Percentiles rank a stretch among this genome's conserved stretches.
Conservation (phyloP, 2,888 invertebrate genomes). For the Petrolisthes manimaculis region DNA sequence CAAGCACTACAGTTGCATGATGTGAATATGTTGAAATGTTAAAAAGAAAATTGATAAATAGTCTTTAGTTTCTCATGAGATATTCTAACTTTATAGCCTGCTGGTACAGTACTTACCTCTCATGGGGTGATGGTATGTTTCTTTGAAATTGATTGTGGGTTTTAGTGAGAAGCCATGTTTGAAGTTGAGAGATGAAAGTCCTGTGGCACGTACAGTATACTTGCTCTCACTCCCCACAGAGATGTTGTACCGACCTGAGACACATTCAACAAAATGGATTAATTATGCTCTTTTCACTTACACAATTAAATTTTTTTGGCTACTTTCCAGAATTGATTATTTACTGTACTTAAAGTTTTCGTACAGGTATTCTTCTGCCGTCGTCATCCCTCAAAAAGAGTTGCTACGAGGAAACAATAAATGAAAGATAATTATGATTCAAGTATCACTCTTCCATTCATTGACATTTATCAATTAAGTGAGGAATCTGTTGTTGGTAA, state of each 20-base stretch:
- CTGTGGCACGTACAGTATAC: constrained; percentile 79
- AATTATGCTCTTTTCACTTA: too few species aligned
- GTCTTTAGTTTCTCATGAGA: not conserved
- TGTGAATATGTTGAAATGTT: not conserved
- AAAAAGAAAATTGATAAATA: not conserved
- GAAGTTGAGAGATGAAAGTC: constrained; percentile 78
- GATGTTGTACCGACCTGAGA: constrained; percentile 62
- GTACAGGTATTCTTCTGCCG: too few species aligned
- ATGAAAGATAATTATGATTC: too few species aligned
- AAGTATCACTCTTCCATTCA: too few species aligned
- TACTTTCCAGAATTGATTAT: too few species aligned
- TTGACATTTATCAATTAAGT: too few species aligned
- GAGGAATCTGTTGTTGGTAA: too few species aligned
- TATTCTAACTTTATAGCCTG: not conserved
- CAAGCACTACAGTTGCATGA: not conserved
- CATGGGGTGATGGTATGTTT: constrained; percentile 76
- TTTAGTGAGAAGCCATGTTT: constrained; percentile 78
- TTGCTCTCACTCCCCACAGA: constrained; percentile 75
- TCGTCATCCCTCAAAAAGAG: too few species aligned
- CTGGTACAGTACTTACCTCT: constrained; percentile 71
- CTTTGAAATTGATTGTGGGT: constrained; percentile 71
- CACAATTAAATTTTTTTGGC: too few species aligned
- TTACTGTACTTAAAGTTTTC: too few species aligned
- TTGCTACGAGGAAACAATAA: too few species aligned
- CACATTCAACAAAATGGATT: not conserved